A percentile compares a stretch with the other conserved stretches of the same genome.
phyloP scores from a whole-genome alignment of 2,113 vertebrate species.

The Vidua chalybeata region DNA sequence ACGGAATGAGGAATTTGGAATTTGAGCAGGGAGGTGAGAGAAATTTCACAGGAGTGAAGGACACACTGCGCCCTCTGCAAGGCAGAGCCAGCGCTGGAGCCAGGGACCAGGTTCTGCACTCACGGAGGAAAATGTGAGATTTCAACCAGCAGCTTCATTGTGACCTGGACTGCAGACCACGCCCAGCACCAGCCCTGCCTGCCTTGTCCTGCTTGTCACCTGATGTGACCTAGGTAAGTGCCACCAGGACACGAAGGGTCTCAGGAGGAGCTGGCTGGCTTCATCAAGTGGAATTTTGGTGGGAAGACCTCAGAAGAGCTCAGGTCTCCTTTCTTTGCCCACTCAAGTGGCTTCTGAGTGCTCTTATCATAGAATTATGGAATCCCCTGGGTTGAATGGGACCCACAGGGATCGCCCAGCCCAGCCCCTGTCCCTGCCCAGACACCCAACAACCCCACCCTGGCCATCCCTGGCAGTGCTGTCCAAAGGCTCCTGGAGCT shows the following conservation, averaged over 20 bases:
- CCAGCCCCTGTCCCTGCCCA: rapidly evolving
- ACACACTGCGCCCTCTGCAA: background rate
- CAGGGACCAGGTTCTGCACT: background rate
- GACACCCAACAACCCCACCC: background rate
- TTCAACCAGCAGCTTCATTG: background rate
- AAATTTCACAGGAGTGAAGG: background rate
- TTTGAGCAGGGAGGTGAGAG: background rate
- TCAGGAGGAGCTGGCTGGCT: background rate
- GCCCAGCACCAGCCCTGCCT: background rate
- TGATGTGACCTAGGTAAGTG: rapidly evolving
- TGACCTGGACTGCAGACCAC: background rate
- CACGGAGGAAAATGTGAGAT: rapidly evolving
- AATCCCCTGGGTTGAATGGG: background rate
- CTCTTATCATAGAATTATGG: background rate
- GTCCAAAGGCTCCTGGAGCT: rapidly evolving
- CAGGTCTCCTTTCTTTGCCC: background rate
- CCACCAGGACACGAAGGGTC: background rate
- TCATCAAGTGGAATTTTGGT: background rate
- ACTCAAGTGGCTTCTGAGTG: background rate
- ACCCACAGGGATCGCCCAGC: background rate
- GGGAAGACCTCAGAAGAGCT: background rate
- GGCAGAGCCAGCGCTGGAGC: background rate
- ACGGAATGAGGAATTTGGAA: background rate
- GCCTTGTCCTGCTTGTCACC: background rate
- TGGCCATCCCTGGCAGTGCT: background rate